These are phyloP conservation scores for Eurois occulta DNA, from an alignment of 2,888 invertebrate species.

Conservation along the genomic window DNA sequence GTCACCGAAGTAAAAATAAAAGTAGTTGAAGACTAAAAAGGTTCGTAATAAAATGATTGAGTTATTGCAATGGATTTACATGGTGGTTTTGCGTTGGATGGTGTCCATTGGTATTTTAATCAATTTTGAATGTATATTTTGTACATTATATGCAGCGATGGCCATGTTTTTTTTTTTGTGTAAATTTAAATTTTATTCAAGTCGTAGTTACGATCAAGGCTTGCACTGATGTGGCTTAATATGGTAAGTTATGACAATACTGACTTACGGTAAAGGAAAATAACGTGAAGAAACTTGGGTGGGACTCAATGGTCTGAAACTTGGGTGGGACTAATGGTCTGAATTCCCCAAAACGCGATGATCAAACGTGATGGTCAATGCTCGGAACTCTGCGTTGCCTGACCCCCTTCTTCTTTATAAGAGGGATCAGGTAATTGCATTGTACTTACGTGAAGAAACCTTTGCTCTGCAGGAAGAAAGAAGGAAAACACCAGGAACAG, in stretches of 20 bases:
- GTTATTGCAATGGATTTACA: constrained; percentile 20
- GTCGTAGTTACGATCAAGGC: neutral
- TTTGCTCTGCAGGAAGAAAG: neutral
- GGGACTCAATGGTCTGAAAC: neutral
- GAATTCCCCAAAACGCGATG: neutral
- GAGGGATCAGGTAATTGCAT: no score
- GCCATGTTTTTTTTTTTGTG: neutral
- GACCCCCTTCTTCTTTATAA: no score
- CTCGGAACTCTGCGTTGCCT: neutral
- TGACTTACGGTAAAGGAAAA: neutral
- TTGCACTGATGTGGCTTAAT: neutral
- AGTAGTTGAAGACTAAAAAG: constrained; percentile 30
- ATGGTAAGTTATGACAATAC: no score
- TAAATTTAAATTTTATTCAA: neutral
- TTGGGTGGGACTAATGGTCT: neutral
- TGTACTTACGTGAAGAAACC: neutral
- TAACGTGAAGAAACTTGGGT: neutral
- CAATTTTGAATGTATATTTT: neutral
- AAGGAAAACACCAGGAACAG: neutral
- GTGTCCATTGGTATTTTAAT: neutral
- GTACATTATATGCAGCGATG: neutral
- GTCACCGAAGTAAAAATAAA: constrained; percentile 47
- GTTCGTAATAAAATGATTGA: constrained; percentile 30
- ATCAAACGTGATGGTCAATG: neutral
- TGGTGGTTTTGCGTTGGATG: neutral